Conservation (phyloP, 2,797 vertebrate genomes). For the Dendrocincla fuliginosa region DNA sequence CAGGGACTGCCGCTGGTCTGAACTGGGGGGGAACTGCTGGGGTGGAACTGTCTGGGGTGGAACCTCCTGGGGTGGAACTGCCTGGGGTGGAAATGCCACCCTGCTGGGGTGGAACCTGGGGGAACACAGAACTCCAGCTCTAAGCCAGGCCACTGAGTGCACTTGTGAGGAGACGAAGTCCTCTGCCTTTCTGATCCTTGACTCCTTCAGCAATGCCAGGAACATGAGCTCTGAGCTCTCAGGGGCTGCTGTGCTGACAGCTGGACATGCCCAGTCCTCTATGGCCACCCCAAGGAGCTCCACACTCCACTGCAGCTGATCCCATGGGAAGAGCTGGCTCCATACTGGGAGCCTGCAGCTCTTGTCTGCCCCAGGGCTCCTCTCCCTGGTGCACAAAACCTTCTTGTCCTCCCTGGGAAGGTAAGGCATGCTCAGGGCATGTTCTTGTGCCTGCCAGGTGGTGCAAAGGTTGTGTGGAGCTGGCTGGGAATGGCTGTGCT, state of each 20-base stretch:
- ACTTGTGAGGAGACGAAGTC: not conserved
- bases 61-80: not conserved
- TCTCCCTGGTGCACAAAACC: not conserved
- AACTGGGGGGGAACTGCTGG: not conserved
- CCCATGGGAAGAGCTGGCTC: accelerated
- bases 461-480: not conserved
- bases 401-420: not conserved
- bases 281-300: not conserved
- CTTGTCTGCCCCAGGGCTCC: not conserved
- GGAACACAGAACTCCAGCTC: not conserved
- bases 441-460: not conserved
- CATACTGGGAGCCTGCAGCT: not conserved
- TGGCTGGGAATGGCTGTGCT: not conserved
- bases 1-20: not conserved
- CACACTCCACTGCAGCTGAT: accelerated
- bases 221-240: not conserved
- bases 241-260: not conserved
- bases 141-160: accelerated
- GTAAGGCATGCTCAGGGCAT: accelerated
- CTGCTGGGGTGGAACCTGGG: not conserved
- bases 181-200: not conserved
- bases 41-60: not conserved
- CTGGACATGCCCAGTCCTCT: accelerated
- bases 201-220: accelerated
- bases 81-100: not conserved